Conservation (phyloP, 2,888 invertebrate genomes). For the Eupelmus urozonus region DNA sequence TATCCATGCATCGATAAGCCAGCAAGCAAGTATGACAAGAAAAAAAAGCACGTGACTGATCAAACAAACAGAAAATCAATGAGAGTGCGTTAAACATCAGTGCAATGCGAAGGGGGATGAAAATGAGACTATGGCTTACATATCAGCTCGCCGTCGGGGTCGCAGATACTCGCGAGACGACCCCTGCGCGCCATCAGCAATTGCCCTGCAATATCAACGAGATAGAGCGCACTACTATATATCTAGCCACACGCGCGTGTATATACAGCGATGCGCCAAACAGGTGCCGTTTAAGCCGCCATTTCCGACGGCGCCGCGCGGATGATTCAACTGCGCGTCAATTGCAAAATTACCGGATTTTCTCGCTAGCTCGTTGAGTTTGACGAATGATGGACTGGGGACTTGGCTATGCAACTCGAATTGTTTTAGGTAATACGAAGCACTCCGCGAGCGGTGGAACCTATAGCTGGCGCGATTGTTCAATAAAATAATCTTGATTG, state of each 20-base stretch:
- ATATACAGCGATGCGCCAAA: not conserved
- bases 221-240: conserved; percentile 43
- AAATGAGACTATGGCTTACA: conserved; percentile 82
- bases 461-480: too few species aligned
- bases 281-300: conserved; percentile 29
- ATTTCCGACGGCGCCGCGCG: conserved; percentile 20
- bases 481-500: too few species aligned
- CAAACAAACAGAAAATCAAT: too few species aligned
- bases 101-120: too few species aligned
- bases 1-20: too few species aligned
- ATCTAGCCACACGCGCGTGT: not conserved
- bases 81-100: too few species aligned
- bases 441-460: too few species aligned
- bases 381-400: not conserved
- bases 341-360: conserved; percentile 55
- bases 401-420: too few species aligned
- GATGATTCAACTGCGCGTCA: conserved; percentile 5
- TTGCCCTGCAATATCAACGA: conserved; percentile 74
- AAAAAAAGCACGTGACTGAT: too few species aligned
- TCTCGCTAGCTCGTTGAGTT: conserved; percentile 35
- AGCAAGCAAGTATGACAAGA: too few species aligned
- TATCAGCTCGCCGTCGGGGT: conserved; percentile 83
- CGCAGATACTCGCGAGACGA: conserved; percentile 81
- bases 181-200: conserved; percentile 75
- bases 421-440: too few species aligned